These are phyloP conservation scores for Priapulus caudatus DNA, from an alignment of 2,888 invertebrate species.

Conservation along the genomic window DNA sequence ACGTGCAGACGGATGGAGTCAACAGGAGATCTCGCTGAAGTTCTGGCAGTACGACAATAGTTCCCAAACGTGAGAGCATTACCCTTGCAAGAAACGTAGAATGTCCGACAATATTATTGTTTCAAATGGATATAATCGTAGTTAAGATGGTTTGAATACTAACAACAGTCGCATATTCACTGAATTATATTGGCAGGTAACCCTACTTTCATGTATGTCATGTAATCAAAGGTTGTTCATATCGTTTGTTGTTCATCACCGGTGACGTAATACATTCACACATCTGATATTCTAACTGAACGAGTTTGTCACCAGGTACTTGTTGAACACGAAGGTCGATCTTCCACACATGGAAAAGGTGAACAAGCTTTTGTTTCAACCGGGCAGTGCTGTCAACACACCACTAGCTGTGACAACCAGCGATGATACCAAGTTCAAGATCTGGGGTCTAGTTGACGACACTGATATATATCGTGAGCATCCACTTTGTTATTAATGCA, in stretches of 20 bases:
- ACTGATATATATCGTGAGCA: constrained; percentile 28
- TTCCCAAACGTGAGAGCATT: constrained; percentile 47
- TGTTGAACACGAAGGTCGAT: constrained; percentile 58
- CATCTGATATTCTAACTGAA: neutral
- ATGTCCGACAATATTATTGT: too few relatives aligned
- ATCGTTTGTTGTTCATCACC: too few relatives aligned
- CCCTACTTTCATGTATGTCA: too few relatives aligned
- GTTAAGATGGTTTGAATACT: too few relatives aligned
- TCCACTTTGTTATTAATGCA: too few relatives aligned
- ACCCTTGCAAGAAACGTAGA: too few relatives aligned
- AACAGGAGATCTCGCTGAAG: constrained; percentile 55
- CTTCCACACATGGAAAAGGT: constrained; percentile 54
- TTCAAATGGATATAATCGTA: too few relatives aligned
- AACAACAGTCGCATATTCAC: too few relatives aligned
- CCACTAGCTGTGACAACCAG: constrained; percentile 52
- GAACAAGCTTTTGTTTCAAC: constrained; percentile 49
- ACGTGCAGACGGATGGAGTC: constrained; percentile 46
- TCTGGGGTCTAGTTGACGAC: constrained; percentile 53
- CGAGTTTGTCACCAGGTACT: constrained; percentile 45
- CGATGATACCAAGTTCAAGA: constrained; percentile 53
- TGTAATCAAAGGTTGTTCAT: too few relatives aligned
- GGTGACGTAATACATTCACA: too few relatives aligned
- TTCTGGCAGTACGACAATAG: constrained; percentile 55
- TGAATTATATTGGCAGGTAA: too few relatives aligned
- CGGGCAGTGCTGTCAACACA: constrained; percentile 28